Conservation (phyloP, 2,797 vertebrate species). For the Sciaenops ocellatus region DNA sequence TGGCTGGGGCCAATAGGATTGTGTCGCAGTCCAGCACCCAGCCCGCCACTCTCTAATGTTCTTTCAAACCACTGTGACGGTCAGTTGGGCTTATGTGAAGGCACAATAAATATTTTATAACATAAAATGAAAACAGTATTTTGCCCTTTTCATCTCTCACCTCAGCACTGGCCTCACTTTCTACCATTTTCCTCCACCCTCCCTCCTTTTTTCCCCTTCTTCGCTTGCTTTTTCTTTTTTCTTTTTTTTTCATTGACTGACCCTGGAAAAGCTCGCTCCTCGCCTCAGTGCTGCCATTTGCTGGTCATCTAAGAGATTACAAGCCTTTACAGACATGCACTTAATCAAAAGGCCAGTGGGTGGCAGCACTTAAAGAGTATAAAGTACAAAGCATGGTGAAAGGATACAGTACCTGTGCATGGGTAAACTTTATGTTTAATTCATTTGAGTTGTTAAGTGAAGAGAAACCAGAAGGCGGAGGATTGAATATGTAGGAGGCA, state of each 20-base stretch:
- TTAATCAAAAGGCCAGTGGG: slow-evolving; percentile 77
- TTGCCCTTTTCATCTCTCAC: slow-evolving; percentile 80
- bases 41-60: slow-evolving; percentile 72
- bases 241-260: slow-evolving; percentile 48
- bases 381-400: slow-evolving; percentile 20
- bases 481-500: slow-evolving; percentile 15
- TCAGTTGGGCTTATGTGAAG: slow-evolving; percentile 79
- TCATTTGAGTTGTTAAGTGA: slow-evolving; percentile 30
- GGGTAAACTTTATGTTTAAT: slow-evolving; percentile 30
- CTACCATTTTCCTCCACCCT: slow-evolving; percentile 50
- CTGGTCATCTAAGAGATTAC: slow-evolving; percentile 76
- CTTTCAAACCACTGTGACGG: slow-evolving; percentile 76
- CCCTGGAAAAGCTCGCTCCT: slow-evolving; percentile 60
- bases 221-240: slow-evolving; percentile 20
- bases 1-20: slow-evolving; percentile 68
- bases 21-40: slow-evolving; percentile 64
- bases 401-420: slow-evolving; percentile 45
- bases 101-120: slow-evolving; percentile 86
- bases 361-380: slow-evolving; percentile 77
- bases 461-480: slow-evolving; percentile 13
- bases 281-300: slow-evolving; percentile 91
- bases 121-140: slow-evolving; percentile 84
- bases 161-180: slow-evolving; percentile 64
- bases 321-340: slow-evolving; percentile 59
- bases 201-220: not conserved